Evolutionary conservation across 1,140 invertebrate genomes (phyloP).

Genomic region (Meteorus sp.): DNA sequence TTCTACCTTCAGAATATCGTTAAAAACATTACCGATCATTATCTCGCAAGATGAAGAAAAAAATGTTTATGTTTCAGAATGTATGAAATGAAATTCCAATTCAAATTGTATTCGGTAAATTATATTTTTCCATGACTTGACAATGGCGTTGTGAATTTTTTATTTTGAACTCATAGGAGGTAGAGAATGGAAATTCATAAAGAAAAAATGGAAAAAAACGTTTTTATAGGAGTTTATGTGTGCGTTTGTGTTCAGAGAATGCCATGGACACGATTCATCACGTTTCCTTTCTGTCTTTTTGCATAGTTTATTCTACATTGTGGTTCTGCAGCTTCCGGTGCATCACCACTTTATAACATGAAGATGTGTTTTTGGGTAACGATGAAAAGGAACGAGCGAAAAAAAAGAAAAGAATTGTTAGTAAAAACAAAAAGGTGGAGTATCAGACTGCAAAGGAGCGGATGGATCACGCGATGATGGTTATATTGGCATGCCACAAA

Average conservation of each 20-base stretch:
- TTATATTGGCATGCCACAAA: background rate
- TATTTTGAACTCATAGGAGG: too few species aligned
- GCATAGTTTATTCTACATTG: slow-evolving; percentile 6
- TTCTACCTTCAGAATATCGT: background rate
- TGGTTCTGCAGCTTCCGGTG: slow-evolving; percentile 15
- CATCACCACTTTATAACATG: slow-evolving; percentile 10
- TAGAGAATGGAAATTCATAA: too few species aligned
- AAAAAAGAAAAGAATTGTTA: background rate
- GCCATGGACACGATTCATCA: background rate
- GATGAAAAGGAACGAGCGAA: background rate
- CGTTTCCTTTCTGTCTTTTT: too few species aligned
- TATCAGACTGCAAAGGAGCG: slow-evolving; percentile 5
- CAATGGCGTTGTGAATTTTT: too few species aligned
- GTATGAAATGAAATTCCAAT: too few species aligned
- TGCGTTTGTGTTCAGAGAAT: slow-evolving; percentile 1
- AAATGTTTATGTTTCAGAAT: too few species aligned
- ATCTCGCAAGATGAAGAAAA: too few species aligned
- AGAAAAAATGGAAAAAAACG: too few species aligned
- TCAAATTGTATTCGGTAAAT: too few species aligned
- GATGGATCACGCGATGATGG: slow-evolving; percentile 22
- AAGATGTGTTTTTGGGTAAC: background rate
- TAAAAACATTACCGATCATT: too few species aligned
- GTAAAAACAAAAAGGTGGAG: background rate
- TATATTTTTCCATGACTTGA: too few species aligned
- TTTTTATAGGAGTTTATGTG: too few species aligned